These are phyloP conservation scores for Mythimna pallens DNA, from an alignment of 2,888 invertebrate genomes.

Conservation along the genomic window DNA sequence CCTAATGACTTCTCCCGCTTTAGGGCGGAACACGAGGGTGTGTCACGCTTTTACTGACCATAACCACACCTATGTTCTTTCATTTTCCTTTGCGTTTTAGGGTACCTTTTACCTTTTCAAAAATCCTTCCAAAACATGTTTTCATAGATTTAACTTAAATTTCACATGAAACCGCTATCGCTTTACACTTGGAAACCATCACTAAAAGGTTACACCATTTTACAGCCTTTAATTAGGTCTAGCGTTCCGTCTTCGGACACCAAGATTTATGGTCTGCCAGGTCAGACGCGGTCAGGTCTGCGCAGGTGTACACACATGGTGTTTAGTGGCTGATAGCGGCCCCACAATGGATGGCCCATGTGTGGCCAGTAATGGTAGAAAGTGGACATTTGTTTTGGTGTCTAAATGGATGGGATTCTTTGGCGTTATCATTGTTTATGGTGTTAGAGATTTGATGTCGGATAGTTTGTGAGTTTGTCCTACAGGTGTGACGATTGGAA, in stretches of 20 bases:
- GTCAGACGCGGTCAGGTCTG: constrained; percentile 37
- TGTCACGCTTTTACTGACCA: no score
- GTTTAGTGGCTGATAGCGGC: constrained; percentile 53
- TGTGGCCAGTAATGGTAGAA: constrained; percentile 34
- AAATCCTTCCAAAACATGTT: no score
- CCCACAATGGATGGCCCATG: constrained; percentile 41
- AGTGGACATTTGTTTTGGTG: constrained; percentile 45
- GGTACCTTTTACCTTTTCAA: no score
- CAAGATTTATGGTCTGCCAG: constrained; percentile 74
- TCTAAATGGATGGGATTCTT: constrained; percentile 42
- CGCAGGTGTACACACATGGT: constrained; percentile 48
- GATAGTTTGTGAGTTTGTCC: background rate
- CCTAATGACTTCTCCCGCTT: no score
- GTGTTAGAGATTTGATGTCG: background rate
- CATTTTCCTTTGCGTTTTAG: no score
- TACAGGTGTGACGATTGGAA: constrained; percentile 12
- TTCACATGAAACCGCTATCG: background rate
- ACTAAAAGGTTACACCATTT: constrained; percentile 70
- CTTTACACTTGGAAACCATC: constrained; percentile 11
- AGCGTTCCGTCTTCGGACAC: constrained; percentile 74
- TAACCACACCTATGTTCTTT: no score
- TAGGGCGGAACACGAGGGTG: no score
- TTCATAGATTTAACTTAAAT: background rate
- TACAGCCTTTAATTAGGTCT: constrained; percentile 83
- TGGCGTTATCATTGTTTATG: constrained; percentile 46